A percentile compares a stretch with the other conserved stretches of the same genome.
Evolutionary conservation across 2,797 vertebrate genomes (phyloP).

Genomic region (Danio aesculapii): DNA sequence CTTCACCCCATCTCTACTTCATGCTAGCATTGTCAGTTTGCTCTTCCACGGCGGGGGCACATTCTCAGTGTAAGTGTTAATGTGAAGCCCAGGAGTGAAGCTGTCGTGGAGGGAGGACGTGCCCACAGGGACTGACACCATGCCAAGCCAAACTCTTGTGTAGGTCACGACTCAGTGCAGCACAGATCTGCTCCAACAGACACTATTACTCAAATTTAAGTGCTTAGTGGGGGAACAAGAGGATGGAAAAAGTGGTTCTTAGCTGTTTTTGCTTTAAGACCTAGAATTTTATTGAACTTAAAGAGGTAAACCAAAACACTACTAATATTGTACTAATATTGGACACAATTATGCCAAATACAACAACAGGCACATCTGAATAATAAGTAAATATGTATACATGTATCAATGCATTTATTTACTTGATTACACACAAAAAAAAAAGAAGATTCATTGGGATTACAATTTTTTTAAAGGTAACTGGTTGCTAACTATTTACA

Average conservation of each 20-base stretch:
- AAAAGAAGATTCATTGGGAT: too few relatives aligned
- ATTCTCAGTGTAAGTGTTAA: slow-evolving; percentile 7
- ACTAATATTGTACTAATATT: background rate
- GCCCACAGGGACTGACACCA: slow-evolving; percentile 57
- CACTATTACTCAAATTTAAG: slow-evolving; percentile 21
- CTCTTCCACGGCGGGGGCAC: slow-evolving; percentile 1
- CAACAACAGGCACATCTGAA: background rate
- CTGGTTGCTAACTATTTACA: too few relatives aligned
- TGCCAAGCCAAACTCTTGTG: slow-evolving; percentile 54
- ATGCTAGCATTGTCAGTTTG: slow-evolving; percentile 2
- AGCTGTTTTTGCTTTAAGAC: background rate
- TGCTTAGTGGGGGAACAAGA: background rate
- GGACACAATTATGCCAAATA: background rate
- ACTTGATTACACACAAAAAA: too few relatives aligned
- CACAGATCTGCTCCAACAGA: slow-evolving; percentile 27
- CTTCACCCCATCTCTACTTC: background rate
- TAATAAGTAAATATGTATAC: background rate
- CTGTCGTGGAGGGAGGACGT: slow-evolving; percentile 34
- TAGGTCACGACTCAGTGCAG: slow-evolving; percentile 27
- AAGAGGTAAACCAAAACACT: background rate
- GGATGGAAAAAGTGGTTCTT: background rate
- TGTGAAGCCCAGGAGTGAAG: slow-evolving; percentile 16
- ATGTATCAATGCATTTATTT: too few relatives aligned
- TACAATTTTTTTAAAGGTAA: too few relatives aligned
- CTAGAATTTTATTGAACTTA: background rate